Base-by-base conservation (phyloP, 2,888 invertebrate species). In the Bellardia pandia region DNA sequence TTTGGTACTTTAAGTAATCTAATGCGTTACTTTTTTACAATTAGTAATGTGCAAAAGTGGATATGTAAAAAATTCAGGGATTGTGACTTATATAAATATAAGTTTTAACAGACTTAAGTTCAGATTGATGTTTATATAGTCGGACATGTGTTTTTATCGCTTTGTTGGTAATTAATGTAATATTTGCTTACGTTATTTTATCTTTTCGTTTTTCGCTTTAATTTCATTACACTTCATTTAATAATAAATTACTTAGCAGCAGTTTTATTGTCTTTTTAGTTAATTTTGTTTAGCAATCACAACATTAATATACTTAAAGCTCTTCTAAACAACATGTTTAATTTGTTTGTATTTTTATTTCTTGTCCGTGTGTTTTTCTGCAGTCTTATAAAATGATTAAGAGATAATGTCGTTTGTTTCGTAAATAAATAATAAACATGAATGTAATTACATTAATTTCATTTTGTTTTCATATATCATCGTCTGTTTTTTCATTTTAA, bases 371-470 rank as follows among this genome's bases (percentile, higher is more conserved):
- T 8, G 5, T 14, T 37, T 51, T 33, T 51, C 51, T 53, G 7
- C 51, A 51, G 53, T 69, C 69, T 69, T 7, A 53, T 53, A 37
- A 53, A 69, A 37, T 51, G 53, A 64, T 81, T 81, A 40, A 42
- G 33, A 23, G n/a, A 53, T n/a, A 23, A 56, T 53, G 42, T 68
- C 11, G 8, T 40, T 62, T 64, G 13, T 42, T 53, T 81, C 6
- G 45, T 58, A 56, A 58, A 81, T 81, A 74, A 72, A 74, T 66
- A 74, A 66, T 74, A 66, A 74, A 66, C 58, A 66, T 16, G 16
- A 64, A 66, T 71, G n/a, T 81, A 81, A 81, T 68, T 58, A 81
- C 66, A 81, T 81, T 81, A 74, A 74, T 74, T 80, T 60, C 40
- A n/a, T 30, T 69, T 53, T 58, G 40, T 16, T 71, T 71, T 53